Base-by-base conservation (phyloP, 2,797 vertebrate genomes). In the Sebastes glaucus region DNA sequence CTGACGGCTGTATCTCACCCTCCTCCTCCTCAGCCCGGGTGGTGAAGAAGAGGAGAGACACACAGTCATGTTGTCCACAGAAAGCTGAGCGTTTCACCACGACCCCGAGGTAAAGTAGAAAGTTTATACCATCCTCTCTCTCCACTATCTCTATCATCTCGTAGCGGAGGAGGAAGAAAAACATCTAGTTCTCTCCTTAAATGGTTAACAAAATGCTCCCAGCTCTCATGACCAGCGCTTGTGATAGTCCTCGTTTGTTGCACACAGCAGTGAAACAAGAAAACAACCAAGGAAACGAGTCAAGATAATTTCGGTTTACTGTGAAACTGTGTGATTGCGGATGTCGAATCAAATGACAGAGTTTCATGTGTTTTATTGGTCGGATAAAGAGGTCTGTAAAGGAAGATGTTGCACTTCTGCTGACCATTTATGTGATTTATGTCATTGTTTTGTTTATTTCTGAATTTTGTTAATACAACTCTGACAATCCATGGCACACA, bases 21-120 rank as follows among this genome's bases (percentile, higher is more conserved):
- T 52, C 70, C 75, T 61, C 38, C 38, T 42, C 38, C 38, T 42
- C 38, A 42, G 25, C 71, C 25, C 53, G 38, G 38, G 56, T 7
- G 83, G 78, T 23, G 80, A 71, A 85, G 80, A 71, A 85, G 66
- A 84, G 57, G 35, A 77, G 68, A 69, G 53, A 64, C 62, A 6
- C 35, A 38, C 80, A 78, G 77, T 77, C 88, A 92, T 93, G 64
- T 72, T 76, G 65, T 56, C 69, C 66, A 28, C 61, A 80, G 52
- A 18, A 55, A 70, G 84, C 86, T 80, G 86, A 89, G 88, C 80
- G 73, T 83, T 82, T 62, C 38, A 23, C 80, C 62, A 46, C 42
- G 16, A 61, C 81, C 81, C 74, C 73, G 92, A 94, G 94, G 94
- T 95, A 95, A 95, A 96, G 92, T 95, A 93, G 67, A 70, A 71